These are phyloP conservation scores for Macrobrachium nipponense DNA, from an alignment of 1,140 invertebrate genomes.

Conservation along the genomic window DNA sequence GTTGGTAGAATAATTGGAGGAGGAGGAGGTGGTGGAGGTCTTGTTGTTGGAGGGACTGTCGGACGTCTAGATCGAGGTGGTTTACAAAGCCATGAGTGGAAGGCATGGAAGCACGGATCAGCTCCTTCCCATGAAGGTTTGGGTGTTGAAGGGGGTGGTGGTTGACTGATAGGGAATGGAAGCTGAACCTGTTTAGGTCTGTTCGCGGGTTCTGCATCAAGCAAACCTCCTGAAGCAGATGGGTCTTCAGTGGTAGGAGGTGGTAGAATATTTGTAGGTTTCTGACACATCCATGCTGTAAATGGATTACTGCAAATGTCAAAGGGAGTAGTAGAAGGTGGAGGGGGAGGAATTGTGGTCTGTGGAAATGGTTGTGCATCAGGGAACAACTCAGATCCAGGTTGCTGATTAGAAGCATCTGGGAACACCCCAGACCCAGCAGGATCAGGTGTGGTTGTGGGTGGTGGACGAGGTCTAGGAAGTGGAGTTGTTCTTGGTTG, in stretches of 20 bases:
- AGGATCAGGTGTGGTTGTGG: constrained; percentile 1
- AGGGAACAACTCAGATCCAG: not conserved
- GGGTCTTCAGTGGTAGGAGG: not conserved
- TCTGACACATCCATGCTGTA: constrained; percentile 15
- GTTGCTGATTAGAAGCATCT: constrained; percentile 12
- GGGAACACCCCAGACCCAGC: constrained; percentile 11
- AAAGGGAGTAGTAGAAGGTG: constrained; percentile 8
- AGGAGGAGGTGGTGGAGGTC: constrained; percentile 12
- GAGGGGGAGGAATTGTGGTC: not conserved
- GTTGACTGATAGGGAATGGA: not conserved
- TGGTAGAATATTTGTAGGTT: not conserved
- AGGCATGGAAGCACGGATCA: constrained; percentile 41
- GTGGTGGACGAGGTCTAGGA: not conserved
- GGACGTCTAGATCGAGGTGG: not conserved
- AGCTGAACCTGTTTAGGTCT: not conserved
- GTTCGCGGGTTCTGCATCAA: constrained; percentile 1
- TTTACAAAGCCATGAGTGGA: constrained; percentile 41
- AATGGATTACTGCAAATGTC: constrained; percentile 26
- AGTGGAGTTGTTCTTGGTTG: not conserved
- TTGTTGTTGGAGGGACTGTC: too few relatives aligned
- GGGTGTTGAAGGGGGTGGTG: not conserved
- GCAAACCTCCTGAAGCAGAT: not conserved
- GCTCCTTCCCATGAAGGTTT: constrained; percentile 21
- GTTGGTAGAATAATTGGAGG: not conserved
- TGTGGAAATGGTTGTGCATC: not conserved